A percentile compares a stretch with the other conserved stretches of the same genome.
Conservation (phyloP, 2,797 vertebrate genomes). For the Sternotherus odoratus region DNA sequence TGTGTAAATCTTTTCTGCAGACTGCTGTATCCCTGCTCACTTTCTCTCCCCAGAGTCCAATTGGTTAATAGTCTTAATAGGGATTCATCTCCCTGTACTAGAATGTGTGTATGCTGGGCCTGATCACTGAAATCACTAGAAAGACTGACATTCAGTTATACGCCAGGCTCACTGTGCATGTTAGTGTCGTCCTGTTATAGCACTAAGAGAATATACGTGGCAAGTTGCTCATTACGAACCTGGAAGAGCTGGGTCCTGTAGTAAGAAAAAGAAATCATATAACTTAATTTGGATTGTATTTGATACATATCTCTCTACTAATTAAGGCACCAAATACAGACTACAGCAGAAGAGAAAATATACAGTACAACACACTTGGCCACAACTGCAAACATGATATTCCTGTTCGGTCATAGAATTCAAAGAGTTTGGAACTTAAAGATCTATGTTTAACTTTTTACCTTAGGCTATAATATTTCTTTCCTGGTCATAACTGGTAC, state of each 20-base stretch:
- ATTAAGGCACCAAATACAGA: background rate
- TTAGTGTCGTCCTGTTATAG: background rate
- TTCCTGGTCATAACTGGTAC: background rate
- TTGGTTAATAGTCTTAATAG: background rate
- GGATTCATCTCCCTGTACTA: background rate
- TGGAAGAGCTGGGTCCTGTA: background rate
- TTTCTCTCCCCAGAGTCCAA: background rate
- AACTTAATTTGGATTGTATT: background rate
- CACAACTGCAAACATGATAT: background rate
- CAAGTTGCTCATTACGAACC: background rate
- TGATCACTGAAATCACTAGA: background rate
- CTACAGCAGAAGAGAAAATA: background rate
- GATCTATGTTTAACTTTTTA: background rate
- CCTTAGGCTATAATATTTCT: fast-evolving
- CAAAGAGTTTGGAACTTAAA: background rate
- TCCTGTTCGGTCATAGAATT: background rate
- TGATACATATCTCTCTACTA: background rate
- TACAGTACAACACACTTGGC: background rate
- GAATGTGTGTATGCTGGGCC: background rate
- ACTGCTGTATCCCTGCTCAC: no score
- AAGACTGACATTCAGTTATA: background rate
- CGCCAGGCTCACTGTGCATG: background rate
- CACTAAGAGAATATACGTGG: background rate
- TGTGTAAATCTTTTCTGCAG: background rate
- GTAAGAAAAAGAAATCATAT: background rate